Evolutionary conservation across 2,113 vertebrate species (phyloP).

Genomic region (Myiagra hebetior): DNA sequence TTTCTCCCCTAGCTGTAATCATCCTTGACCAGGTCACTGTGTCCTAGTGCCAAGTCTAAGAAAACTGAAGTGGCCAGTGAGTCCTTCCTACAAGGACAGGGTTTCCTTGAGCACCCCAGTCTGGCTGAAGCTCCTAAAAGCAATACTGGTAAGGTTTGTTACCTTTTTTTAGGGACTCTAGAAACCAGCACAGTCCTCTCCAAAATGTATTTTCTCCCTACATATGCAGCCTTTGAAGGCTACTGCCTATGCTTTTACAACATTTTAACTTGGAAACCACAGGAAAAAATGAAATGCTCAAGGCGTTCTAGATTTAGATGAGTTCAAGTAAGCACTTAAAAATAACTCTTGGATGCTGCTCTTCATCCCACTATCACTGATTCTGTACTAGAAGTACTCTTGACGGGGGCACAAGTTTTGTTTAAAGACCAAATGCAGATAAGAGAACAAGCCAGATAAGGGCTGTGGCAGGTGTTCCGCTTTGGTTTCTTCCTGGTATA

Average conservation of each 20-base stretch:
- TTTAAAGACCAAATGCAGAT: not conserved
- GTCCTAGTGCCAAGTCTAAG: not conserved
- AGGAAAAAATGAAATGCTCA: not conserved
- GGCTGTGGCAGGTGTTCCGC: not conserved
- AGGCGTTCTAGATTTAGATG: not conserved
- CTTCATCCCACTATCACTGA: not conserved
- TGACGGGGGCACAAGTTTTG: not conserved
- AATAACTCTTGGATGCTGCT: not conserved
- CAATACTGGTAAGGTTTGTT: not conserved
- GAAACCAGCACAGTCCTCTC: not conserved
- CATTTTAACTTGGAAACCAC: not conserved
- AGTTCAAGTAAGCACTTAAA: conserved; percentile 4
- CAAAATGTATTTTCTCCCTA: not conserved
- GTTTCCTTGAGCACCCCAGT: not conserved
- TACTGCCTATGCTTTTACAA: not conserved
- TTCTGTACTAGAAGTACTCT: not conserved
- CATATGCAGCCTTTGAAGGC: not conserved
- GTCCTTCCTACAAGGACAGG: not conserved
- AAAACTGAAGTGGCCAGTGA: not conserved
- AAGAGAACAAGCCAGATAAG: not conserved
- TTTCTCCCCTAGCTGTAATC: not conserved
- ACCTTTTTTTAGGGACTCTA: not conserved
- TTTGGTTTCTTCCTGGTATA: not conserved
- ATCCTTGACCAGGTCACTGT: not conserved
- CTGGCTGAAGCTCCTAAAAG: not conserved